Base-by-base conservation (phyloP, 64 coral and sea anemone genomes). In the Montipora capricornis region DNA sequence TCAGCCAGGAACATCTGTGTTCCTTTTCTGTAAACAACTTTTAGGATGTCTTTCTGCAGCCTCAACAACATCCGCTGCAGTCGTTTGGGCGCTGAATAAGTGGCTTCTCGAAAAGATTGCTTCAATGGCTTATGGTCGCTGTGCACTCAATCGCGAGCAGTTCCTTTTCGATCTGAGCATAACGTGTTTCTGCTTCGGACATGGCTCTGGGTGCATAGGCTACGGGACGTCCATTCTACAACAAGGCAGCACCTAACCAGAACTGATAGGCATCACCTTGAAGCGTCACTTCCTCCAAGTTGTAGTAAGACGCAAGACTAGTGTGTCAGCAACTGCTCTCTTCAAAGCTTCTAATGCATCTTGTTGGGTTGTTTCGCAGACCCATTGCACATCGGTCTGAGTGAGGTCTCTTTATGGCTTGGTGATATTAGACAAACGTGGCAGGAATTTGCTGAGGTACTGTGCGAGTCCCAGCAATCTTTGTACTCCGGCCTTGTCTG, bases 141-240 rank as follows among this genome's bases (percentile, higher is more conserved):
- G 37, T 45, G 47, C 68, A 88, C 29, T 53, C 45, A 55, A 88
- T 88, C 4, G 85, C 46, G 8, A 88, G 69, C 68, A 74, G 73
- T 59, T 89, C 73, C 52, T 89, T 89, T 62, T 78, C 46, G 2
- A 77, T 89, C 74, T 89, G 73, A 20, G 73, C 73, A 58, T 44
- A 89, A 76, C 73, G 14, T 14, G 60, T 64, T 64, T 64, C 60
- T 64, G 60, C 14, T 0, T 64, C 14, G 60, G 60, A 64, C 14
- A 64, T 64, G 60, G 60, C 60, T 64, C 60, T 64, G 60, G 60
- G 13, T 64, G 14, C 60, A 19, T 26, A 76, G 74, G 47, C 68
- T 73, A 87, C 68, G 47, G 84, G 84, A 44, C 50, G 57, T 78
- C n/a, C 60, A 64, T 64, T 64, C 5, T 64, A 12, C 14, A 64